Percentiles rank a stretch among this genome's conserved stretches.
Evolutionary conservation across 1,140 invertebrate species (phyloP).

Genomic region (Centruroides sculpturatus): DNA sequence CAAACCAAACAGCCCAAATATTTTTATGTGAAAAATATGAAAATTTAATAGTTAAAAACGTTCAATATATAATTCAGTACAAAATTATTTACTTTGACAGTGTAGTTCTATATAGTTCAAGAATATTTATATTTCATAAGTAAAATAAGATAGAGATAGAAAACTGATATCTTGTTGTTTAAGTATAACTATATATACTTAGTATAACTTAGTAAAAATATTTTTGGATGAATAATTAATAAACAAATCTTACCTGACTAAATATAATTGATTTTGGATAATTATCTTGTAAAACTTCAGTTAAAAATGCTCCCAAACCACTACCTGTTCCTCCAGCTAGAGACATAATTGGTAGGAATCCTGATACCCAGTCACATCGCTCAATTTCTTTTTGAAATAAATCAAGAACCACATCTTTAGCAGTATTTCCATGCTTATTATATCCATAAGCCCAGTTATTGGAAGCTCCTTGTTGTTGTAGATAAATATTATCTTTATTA

Average conservation of each 20-base stretch:
- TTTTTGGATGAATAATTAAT: too few species aligned
- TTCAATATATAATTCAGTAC: too few species aligned
- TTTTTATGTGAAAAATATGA: too few species aligned
- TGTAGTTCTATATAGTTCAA: too few species aligned
- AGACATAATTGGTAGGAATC: slow-evolving; percentile 61
- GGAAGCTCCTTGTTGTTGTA: slow-evolving; percentile 41
- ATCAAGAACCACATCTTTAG: slow-evolving; percentile 62
- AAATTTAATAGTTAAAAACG: too few species aligned
- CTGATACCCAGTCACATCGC: slow-evolving; percentile 60
- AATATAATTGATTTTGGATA: slow-evolving; percentile 37
- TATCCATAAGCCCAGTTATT: slow-evolving; percentile 65
- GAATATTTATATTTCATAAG: too few species aligned
- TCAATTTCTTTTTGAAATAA: slow-evolving; percentile 74
- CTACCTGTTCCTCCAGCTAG: slow-evolving; percentile 73
- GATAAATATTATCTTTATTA: slow-evolving; percentile 24
- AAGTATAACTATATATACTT: too few species aligned
- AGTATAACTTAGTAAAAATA: too few species aligned
- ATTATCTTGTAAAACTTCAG: slow-evolving; percentile 33
- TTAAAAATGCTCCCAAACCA: slow-evolving; percentile 67
- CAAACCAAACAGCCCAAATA: too few species aligned
- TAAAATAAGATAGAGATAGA: too few species aligned
- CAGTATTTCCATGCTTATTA: slow-evolving; percentile 29
- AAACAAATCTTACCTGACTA: slow-evolving; percentile 24
- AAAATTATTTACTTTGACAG: too few species aligned
- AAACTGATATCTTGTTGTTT: too few species aligned